Conservation (phyloP, 2,888 invertebrate species). For the Timema cristinae region DNA sequence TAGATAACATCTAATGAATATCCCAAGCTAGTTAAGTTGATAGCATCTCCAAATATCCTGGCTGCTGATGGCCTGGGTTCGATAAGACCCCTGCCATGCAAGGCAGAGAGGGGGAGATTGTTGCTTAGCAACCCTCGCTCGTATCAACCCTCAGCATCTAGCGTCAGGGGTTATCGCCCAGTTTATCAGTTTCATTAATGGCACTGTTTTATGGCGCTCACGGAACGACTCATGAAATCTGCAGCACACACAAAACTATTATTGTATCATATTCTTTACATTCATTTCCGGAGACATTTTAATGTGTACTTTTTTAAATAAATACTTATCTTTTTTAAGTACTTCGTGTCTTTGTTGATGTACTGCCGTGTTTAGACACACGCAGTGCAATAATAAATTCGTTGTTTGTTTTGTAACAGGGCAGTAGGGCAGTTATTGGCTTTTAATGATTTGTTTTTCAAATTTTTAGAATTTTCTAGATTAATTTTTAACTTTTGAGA, state of each 20-base stretch:
- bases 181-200: conserved; percentile 29
- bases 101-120: conserved; percentile 23
- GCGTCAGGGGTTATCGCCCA: conserved; percentile 21
- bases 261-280: not conserved
- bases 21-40: conserved; percentile 32
- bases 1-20: conserved; percentile 33
- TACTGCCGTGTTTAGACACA: no score
- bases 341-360: no score
- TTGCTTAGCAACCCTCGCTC: conserved; percentile 28
- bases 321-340: no score
- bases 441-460: no score
- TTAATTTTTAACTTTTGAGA: no score
- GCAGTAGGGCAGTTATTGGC: no score
- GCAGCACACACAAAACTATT: conserved; percentile 19
- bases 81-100: conserved; percentile 40
- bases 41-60: conserved; percentile 34
- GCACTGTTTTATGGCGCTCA: conserved; percentile 25
- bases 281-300: no score
- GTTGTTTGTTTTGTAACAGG: no score
- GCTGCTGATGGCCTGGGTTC: conserved; percentile 44
- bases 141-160: conserved; percentile 25
- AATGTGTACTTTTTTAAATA: no score
- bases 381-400: no score
- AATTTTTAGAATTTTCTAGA: no score
- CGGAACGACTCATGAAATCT: conserved; percentile 22